phyloP scores from a whole-genome alignment of 2,113 vertebrate species.

The Oreamnos americanus region DNA sequence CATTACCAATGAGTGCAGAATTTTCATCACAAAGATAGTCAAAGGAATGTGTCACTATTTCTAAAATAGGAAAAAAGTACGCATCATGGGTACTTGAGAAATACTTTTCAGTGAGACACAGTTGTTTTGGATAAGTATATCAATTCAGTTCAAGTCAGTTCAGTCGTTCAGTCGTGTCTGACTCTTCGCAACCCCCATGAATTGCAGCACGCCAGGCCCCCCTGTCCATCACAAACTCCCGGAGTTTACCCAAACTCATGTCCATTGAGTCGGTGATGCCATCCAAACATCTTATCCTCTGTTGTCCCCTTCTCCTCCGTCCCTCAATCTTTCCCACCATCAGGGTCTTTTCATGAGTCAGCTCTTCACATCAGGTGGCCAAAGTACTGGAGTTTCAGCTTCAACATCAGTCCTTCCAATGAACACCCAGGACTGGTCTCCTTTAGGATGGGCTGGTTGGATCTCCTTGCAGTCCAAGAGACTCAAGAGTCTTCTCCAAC shows the following conservation, averaged over 20 bases:
- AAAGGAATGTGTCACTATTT: background rate
- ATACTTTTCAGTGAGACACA: background rate
- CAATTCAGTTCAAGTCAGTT: background rate
- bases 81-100: background rate
- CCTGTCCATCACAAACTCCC: background rate
- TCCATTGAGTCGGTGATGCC: background rate
- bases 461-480: background rate
- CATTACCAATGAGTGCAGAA: background rate
- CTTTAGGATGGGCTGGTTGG: background rate
- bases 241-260: background rate
- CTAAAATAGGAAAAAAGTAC: background rate
- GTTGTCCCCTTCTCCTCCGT: background rate
- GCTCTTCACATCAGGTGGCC: background rate
- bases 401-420: background rate
- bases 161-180: rapidly evolving
- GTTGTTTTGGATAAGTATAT: background rate
- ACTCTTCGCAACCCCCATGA: background rate
- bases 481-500: background rate
- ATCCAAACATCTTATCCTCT: background rate
- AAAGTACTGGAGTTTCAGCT: background rate
- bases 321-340: background rate
- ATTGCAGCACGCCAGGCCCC: background rate
- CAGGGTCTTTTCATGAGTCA: background rate
- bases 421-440: background rate
- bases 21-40: background rate